Conservation (phyloP, 2,113 vertebrate genomes). For the Labrus mixtus region DNA sequence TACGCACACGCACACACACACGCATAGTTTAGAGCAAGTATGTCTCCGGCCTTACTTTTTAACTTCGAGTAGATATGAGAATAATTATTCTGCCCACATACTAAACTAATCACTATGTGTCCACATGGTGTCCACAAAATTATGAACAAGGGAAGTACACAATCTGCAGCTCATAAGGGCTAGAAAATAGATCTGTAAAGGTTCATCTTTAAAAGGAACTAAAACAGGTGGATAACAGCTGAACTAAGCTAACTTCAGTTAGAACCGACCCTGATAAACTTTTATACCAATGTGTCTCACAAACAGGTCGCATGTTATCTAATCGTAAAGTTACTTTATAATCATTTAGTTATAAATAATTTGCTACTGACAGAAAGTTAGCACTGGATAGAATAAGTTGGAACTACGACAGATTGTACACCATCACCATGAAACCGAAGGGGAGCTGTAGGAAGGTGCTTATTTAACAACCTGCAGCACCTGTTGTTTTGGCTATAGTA, state of each 20-base stretch:
- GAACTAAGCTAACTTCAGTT: constrained; percentile 4
- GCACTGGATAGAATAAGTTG: constrained; percentile 28
- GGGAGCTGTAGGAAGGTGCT: constrained; percentile 56
- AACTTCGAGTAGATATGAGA: constrained; percentile 6
- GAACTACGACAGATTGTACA: constrained; percentile 37
- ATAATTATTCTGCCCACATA: constrained; percentile 21
- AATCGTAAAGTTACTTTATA: neutral
- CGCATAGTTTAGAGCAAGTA: too few relatives aligned
- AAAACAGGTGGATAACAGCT: neutral
- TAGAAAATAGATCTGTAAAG: neutral
- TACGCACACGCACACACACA: too few relatives aligned
- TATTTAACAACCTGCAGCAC: constrained; percentile 25
- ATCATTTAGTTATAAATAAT: constrained; percentile 12
- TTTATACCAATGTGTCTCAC: too few relatives aligned
- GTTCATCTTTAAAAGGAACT: neutral
- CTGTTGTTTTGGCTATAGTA: constrained; percentile 60
- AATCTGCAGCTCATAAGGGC: constrained; percentile 48
- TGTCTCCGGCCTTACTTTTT: too few relatives aligned
- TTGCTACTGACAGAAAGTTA: constrained; percentile 34
- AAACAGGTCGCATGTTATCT: constrained; percentile 22
- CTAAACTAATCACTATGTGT: constrained; percentile 28
- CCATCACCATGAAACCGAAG: constrained; percentile 34
- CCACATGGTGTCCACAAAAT: constrained; percentile 33
- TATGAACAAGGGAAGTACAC: constrained; percentile 15
- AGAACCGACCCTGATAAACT: neutral